These are phyloP conservation scores for Plectrocnemia conspersa DNA, from an alignment of 1,140 invertebrate genomes.

Conservation along the genomic window DNA sequence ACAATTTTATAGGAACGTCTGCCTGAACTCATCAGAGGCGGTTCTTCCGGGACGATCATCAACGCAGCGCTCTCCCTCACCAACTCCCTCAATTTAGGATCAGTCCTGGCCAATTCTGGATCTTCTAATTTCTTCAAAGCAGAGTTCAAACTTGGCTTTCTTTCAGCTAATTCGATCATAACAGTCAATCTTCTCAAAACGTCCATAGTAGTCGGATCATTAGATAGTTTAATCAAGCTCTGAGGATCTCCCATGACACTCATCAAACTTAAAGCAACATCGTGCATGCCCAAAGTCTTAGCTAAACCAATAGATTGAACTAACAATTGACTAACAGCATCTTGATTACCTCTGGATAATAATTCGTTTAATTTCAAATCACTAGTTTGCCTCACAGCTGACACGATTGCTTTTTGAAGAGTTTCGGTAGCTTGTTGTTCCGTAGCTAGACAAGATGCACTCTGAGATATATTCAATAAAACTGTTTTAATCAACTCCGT, in stretches of 20 bases:
- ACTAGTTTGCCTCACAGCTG: slow-evolving; percentile 57
- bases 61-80: slow-evolving; percentile 66
- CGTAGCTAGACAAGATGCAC: slow-evolving; percentile 53
- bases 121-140: slow-evolving; percentile 60
- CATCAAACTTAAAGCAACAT: slow-evolving; percentile 56
- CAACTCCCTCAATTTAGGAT: slow-evolving; percentile 63
- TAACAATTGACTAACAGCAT: slow-evolving; percentile 52
- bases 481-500: slow-evolving; percentile 53
- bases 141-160: slow-evolving; percentile 56
- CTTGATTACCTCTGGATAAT: slow-evolving; percentile 50
- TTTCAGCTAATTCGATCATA: slow-evolving; percentile 66
- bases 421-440: slow-evolving; percentile 59
- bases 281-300: slow-evolving; percentile 62
- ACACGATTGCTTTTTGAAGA: slow-evolving; percentile 59
- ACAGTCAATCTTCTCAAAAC: slow-evolving; percentile 67
- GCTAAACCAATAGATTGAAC: slow-evolving; percentile 67
- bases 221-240: slow-evolving; percentile 54
- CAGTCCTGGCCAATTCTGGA: slow-evolving; percentile 60
- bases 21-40: slow-evolving; percentile 57
- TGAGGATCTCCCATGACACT: slow-evolving; percentile 58
- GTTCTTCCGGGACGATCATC: slow-evolving; percentile 62
- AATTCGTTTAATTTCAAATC: slow-evolving; percentile 53
- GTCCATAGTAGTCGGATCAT: slow-evolving; percentile 58
- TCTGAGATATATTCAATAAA: slow-evolving; percentile 54
- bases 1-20: slow-evolving; percentile 61